Conservation (phyloP, 2,113 vertebrate genomes). For the Charadrius vociferus region DNA sequence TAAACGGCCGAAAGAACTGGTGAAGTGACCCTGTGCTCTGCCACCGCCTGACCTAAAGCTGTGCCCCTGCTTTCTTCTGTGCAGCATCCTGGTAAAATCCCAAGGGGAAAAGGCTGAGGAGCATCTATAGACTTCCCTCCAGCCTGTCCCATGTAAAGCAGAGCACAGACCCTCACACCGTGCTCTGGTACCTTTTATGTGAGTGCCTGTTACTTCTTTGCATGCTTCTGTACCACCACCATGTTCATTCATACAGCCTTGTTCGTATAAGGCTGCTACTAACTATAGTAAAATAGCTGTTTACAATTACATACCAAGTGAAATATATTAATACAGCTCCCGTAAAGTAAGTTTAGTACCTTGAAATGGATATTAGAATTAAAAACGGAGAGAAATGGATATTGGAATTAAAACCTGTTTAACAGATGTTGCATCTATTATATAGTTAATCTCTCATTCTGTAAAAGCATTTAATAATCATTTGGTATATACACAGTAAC, state of each 20-base stretch:
- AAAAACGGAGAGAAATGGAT: neutral
- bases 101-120: neutral
- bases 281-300: neutral
- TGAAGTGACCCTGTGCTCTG: neutral
- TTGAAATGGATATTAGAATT: constrained; percentile 14
- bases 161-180: neutral
- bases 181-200: neutral
- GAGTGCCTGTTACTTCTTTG: neutral
- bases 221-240: neutral
- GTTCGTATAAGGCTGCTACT: neutral
- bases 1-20: neutral
- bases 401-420: constrained; percentile 3
- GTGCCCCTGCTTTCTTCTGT: neutral
- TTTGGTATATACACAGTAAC: neutral
- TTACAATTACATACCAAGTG: neutral
- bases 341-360: neutral
- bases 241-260: neutral
- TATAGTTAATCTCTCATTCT: constrained; percentile 6
- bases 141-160: neutral
- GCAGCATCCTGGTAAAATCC: neutral
- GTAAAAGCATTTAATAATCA: constrained; percentile 9
- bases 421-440: neutral
- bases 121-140: neutral
- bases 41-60: neutral
- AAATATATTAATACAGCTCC: neutral